phyloP scores from a whole-genome alignment of 2,797 vertebrate genomes.

The Furcifer pardalis region DNA sequence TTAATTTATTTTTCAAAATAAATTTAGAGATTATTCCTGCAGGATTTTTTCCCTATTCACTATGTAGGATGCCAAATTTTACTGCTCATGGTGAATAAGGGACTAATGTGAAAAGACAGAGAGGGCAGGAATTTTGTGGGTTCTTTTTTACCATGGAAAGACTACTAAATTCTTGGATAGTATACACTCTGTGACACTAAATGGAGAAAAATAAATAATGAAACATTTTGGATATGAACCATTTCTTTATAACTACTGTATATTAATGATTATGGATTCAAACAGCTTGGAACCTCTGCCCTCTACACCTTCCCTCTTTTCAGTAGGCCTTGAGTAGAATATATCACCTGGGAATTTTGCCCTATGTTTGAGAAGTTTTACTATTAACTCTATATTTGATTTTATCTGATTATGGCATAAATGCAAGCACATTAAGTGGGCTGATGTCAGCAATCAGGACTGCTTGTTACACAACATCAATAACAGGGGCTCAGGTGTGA shows the following conservation, averaged over 20 bases:
- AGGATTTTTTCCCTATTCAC: too few species aligned
- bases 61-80: neutral
- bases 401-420: slow-evolving; percentile 74
- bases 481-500: slow-evolving; percentile 77
- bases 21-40: neutral
- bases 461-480: slow-evolving; percentile 78
- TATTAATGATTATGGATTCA: slow-evolving; percentile 39
- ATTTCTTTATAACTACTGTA: slow-evolving; percentile 43
- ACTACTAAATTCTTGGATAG: fast-evolving
- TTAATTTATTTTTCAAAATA: slow-evolving; percentile 1
- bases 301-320: neutral
- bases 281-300: neutral
- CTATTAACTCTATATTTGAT: slow-evolving; percentile 73
- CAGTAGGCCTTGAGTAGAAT: neutral
- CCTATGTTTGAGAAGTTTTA: slow-evolving; percentile 63
- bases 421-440: slow-evolving; percentile 70
- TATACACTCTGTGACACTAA: neutral
- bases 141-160: neutral
- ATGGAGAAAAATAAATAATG: slow-evolving; percentile 44
- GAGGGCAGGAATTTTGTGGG: neutral
- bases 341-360: slow-evolving; percentile 8
- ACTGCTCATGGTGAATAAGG: neutral
- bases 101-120: neutral
- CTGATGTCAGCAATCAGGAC: slow-evolving; percentile 76
- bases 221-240: slow-evolving; percentile 40